Percentiles rank a stretch among this genome's conserved stretches.
Conservation (phyloP, 2,797 vertebrate genomes). For the Pangasius djambal region DNA sequence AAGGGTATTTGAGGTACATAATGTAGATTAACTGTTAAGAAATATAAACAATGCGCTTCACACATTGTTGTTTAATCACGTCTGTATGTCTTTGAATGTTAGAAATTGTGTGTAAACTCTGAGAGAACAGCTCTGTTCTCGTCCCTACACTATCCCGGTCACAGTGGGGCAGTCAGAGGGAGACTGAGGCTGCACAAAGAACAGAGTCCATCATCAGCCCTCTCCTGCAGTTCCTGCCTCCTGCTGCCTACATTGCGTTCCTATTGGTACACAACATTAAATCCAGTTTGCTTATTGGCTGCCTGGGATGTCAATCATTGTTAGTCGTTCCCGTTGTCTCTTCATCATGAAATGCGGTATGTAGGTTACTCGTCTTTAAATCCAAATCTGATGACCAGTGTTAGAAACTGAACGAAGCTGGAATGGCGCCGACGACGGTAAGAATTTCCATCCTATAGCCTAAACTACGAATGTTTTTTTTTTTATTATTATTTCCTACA, state of each 20-base stretch:
- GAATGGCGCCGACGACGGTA: slow-evolving; percentile 62
- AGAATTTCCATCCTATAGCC: slow-evolving; percentile 22
- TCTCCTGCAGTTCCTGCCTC: slow-evolving; percentile 29
- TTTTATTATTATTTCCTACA: too few relatives aligned
- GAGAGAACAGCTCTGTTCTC: not conserved
- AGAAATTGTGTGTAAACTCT: not conserved
- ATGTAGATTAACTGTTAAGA: not conserved
- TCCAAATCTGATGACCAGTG: slow-evolving; percentile 45
- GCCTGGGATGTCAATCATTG: slow-evolving; percentile 10
- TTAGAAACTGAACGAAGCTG: slow-evolving; percentile 50
- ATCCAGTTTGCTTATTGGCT: slow-evolving; percentile 39
- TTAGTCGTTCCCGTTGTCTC: slow-evolving; percentile 29
- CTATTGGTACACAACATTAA: slow-evolving; percentile 38
- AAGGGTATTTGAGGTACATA: not conserved
- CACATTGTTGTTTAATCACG: not conserved
- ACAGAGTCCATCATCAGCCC: slow-evolving; percentile 32
- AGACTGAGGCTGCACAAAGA: slow-evolving; percentile 52
- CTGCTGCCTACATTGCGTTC: not conserved
- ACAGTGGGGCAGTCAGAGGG: not conserved
- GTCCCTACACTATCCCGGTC: not conserved
- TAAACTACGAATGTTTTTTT: not conserved
- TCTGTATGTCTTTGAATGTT: not conserved
- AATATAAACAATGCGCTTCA: not conserved
- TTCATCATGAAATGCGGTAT: slow-evolving; percentile 33
- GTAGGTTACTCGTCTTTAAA: slow-evolving; percentile 37